Conservation (phyloP, 2,113 vertebrate species). For the Aegypius monachus region DNA sequence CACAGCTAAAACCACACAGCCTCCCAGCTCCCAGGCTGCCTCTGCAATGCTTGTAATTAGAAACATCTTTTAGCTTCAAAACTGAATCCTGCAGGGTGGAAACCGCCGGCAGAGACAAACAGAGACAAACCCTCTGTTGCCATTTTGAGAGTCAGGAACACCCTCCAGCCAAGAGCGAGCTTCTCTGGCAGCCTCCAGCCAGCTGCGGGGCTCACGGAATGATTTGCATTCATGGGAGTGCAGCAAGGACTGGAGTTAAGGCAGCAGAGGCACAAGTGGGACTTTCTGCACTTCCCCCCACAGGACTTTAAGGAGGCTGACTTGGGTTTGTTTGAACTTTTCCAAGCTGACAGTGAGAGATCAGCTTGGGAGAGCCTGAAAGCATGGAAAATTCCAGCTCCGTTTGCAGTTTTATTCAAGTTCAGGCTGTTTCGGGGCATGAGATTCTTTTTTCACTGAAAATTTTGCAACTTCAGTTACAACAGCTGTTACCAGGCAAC, state of each 20-base stretch:
- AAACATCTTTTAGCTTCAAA: slow-evolving; percentile 39
- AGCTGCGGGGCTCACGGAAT: background rate
- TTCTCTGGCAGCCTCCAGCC: background rate
- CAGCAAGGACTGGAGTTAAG: background rate
- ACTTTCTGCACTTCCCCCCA: background rate
- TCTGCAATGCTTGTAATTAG: background rate
- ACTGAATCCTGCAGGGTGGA: background rate
- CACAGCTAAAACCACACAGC: fast-evolving
- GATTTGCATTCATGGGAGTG: background rate
- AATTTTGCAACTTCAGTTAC: slow-evolving; percentile 43
- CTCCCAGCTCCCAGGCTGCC: background rate
- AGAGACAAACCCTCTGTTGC: background rate
- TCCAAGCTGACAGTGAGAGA: background rate
- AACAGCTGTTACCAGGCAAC: slow-evolving; percentile 55
- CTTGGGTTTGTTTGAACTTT: slow-evolving; percentile 8
- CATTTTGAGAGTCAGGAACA: background rate
- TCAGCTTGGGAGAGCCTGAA: background rate
- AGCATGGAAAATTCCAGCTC: slow-evolving; percentile 38
- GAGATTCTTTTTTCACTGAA: background rate
- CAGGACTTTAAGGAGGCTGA: background rate
- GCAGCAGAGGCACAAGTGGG: background rate
- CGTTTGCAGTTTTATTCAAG: background rate
- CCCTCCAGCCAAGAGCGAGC: background rate
- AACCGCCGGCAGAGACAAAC: background rate
- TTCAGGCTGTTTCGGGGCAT: background rate